Conservation (phyloP, 2,888 invertebrate genomes). For the Tenthredo scrophulariae region DNA sequence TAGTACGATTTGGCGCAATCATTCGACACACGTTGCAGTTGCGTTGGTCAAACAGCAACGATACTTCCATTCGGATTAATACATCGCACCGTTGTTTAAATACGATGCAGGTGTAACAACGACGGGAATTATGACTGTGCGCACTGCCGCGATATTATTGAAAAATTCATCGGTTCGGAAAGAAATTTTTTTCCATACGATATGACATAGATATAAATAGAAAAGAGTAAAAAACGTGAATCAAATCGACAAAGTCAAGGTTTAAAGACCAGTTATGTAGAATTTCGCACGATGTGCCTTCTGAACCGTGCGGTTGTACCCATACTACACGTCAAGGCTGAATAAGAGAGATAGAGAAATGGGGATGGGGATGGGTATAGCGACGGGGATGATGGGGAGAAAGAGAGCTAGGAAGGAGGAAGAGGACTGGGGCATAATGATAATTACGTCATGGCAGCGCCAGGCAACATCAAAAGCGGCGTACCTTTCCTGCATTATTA, state of each 20-base stretch:
- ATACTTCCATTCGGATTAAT: slow-evolving; percentile 22
- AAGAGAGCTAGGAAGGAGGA: not conserved
- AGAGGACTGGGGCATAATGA: slow-evolving; percentile 58
- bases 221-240: not conserved
- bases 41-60: not conserved
- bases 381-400: not conserved
- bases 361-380: not conserved
- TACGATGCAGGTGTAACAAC: not conserved
- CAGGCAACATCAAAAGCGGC: slow-evolving; percentile 67
- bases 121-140: not conserved
- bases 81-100: not conserved
- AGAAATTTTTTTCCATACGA: no score
- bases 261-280: not conserved
- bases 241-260: not conserved
- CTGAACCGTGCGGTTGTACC: slow-evolving; percentile 10
- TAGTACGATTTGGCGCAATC: not conserved
- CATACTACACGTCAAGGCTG: not conserved
- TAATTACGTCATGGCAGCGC: slow-evolving; percentile 63
- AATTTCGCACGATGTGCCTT: not conserved
- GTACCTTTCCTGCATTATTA: slow-evolving; percentile 63
- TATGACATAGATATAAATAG: not conserved
- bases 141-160: not conserved
- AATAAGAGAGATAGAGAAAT: slow-evolving; percentile 45
- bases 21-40: slow-evolving; percentile 9
- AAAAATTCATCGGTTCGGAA: no score